A percentile compares a stretch with the other conserved stretches of the same genome.
Conservation (phyloP, 2,888 invertebrate species). For the Polyommatus icarus region DNA sequence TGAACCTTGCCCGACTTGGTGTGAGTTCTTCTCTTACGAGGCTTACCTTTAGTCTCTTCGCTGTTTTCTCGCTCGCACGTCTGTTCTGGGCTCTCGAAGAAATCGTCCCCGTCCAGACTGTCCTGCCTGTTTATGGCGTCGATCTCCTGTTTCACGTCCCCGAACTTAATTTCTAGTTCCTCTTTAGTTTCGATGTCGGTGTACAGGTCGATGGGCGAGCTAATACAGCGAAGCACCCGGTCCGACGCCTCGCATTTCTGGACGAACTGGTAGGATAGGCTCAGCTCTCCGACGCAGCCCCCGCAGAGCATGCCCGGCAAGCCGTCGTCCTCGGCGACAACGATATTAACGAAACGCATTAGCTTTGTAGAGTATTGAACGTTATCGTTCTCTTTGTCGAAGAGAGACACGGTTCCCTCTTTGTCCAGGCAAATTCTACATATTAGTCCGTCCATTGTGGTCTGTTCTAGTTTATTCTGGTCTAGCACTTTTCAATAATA, state of each 20-base stretch:
- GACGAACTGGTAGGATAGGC: slow-evolving; percentile 59
- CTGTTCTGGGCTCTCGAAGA: slow-evolving; percentile 39
- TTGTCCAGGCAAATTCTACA: slow-evolving; percentile 67
- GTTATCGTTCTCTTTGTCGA: slow-evolving; percentile 52
- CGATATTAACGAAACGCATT: slow-evolving; percentile 59
- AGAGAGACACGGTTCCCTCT: slow-evolving; percentile 58
- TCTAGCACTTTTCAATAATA: neutral
- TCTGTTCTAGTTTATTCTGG: neutral
- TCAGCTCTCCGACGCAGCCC: slow-evolving; percentile 58
- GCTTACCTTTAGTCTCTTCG: slow-evolving; percentile 38
- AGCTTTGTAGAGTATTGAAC: slow-evolving; percentile 60
- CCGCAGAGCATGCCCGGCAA: slow-evolving; percentile 62
- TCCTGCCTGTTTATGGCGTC: slow-evolving; percentile 40
- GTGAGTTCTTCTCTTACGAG: slow-evolving; percentile 45
- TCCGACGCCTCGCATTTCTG: slow-evolving; percentile 64
- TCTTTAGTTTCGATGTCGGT: slow-evolving; percentile 41
- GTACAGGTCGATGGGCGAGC: slow-evolving; percentile 44
- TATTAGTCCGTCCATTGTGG: slow-evolving; percentile 43
- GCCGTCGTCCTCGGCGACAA: slow-evolving; percentile 60
- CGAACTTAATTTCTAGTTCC: slow-evolving; percentile 45
- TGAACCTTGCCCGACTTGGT: slow-evolving; percentile 54
- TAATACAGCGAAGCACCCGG: slow-evolving; percentile 54
- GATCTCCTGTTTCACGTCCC: slow-evolving; percentile 49
- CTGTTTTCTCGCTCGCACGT: slow-evolving; percentile 33
- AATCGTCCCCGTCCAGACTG: slow-evolving; percentile 38